Evolutionary conservation across 2,888 invertebrate genomes (phyloP), one percentile per base, ranked within the genome.

Genomic region (Lepeophtheirus nordmannii): DNA sequence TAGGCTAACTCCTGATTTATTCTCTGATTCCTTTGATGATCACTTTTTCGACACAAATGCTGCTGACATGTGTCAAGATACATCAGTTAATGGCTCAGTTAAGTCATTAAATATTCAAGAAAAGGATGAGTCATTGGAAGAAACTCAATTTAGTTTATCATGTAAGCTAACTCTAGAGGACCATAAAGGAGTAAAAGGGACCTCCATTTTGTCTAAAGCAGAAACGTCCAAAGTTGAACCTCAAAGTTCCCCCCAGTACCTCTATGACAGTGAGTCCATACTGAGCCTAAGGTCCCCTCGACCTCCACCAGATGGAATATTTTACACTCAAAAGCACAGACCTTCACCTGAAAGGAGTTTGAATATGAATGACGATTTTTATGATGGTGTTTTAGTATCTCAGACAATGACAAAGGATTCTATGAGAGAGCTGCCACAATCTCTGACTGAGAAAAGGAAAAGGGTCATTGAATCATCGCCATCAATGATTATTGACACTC

Each of bases 261-360:
- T 30, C 30, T 30, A 30, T 30, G 30, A 30, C 30, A 30, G 30
- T 30, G 30, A 30, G 30, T 30, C 30, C 30, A 30, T 30, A 30
- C 30, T 30, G 30, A 30, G 30, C 7, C 8, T n/a, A 8, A 46
- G 17, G 17, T 46, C 53, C 8, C 53, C 53, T n/a, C 14, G 17
- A 17, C 53, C 53, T 14, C 53, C 53, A 5, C 53, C 53, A 46
- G 53, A 46, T n/a, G 53, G 53, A 46, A 46, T 46, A n/a, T 46
- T n/a, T 17, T 46, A 46, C 53, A 14, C 53, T 30, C 30, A 30
- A 30, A 30, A 30, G 7, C 30, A 30, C 7, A 7, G 30, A 30
- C 30, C 2, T 30, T 30, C 30, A 30, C 30, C 30, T 30, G 30
- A 30, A 30, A 30, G 7, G 30, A 5, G 30, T 30, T 30, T 7